Base-by-base conservation (phyloP, 35 echinoderm and acorn worm genomes). In the Patiria miniata region DNA sequence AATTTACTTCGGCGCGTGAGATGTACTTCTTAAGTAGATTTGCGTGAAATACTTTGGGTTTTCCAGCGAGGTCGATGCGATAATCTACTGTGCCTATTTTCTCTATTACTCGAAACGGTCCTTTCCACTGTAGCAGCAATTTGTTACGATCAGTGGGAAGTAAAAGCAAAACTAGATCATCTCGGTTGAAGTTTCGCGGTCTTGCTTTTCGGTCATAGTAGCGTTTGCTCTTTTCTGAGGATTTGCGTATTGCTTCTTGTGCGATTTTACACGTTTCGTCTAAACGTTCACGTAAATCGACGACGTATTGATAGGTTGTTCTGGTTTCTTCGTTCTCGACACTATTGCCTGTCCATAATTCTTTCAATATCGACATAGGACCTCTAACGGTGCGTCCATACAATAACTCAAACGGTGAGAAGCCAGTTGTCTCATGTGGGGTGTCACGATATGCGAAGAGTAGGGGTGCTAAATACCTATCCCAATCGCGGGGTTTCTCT, bases 281-380 rank as follows among this genome's bases (percentile, higher is more conserved):
- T 34, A 86, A 58, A 23, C 55, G 84, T 26, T 86, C 36, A 17
- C 34, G 30, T 34, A 26, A 60, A 29, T 68, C 84, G 37, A 79
- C 14, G 39, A 78, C 9, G 68, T 47, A 86, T 0, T 86, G 82
- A 79, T 91, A 91, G 22, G 73, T 79, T 28, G 50, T 85, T 60
- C 86, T 91, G 32, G 65, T 61, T 36, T 86, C 83, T 37, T 10
- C n/a, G n/a, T n/a, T n/a, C n/a, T n/a, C n/a, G n/a, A n/a, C n/a
- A n/a, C n/a, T n/a, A n/a, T n/a, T n/a, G n/a, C n/a, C 86, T 52
- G 91, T 88, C 91, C 86, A 93, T 26, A 93, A 84, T 58, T 93
- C 91, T 38, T 57, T 83, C n/a, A 93, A 65, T 34, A 88, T 89
- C 12, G 22, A 37, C 79, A 93, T 82, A 1, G 91, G 91, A 40